phyloP scores from a whole-genome alignment of 1,140 invertebrate species.

The Cydia amplana region DNA sequence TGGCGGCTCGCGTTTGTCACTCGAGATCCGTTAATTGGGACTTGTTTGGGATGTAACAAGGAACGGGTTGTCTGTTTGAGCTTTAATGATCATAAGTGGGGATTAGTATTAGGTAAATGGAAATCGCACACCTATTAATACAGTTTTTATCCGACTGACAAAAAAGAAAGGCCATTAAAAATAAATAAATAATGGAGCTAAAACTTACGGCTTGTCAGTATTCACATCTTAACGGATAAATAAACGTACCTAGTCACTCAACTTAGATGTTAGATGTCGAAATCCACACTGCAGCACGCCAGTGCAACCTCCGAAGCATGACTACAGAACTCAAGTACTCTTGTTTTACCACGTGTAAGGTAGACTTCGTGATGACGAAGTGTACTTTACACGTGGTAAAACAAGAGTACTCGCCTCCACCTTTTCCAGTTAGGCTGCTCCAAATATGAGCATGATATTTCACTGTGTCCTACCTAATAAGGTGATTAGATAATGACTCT shows the following conservation, averaged over 20 bases:
- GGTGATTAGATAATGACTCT: slow-evolving; percentile 3
- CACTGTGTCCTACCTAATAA: background rate
- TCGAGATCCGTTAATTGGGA: slow-evolving; percentile 49
- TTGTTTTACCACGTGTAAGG: too few species aligned
- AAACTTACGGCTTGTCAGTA: too few species aligned
- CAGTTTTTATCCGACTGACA: background rate
- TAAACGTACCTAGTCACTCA: too few species aligned
- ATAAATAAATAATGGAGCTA: too few species aligned
- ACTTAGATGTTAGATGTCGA: too few species aligned
- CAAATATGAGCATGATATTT: background rate
- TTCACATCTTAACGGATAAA: too few species aligned
- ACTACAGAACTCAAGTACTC: too few species aligned
- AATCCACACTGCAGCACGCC: too few species aligned
- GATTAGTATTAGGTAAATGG: slow-evolving; percentile 33
- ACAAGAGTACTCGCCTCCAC: background rate
- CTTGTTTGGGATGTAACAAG: slow-evolving; percentile 32
- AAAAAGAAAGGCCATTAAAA: too few species aligned
- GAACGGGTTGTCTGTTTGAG: slow-evolving; percentile 32
- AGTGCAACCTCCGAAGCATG: too few species aligned
- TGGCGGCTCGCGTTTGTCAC: slow-evolving; percentile 53
- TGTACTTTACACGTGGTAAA: background rate
- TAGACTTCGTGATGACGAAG: too few species aligned
- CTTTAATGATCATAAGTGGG: background rate
- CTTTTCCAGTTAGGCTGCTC: background rate
- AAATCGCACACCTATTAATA: background rate